Evolutionary conservation across 1,140 invertebrate species (phyloP), one percentile per base, ranked within the genome.

Genomic region (Palaemon carinicauda): DNA sequence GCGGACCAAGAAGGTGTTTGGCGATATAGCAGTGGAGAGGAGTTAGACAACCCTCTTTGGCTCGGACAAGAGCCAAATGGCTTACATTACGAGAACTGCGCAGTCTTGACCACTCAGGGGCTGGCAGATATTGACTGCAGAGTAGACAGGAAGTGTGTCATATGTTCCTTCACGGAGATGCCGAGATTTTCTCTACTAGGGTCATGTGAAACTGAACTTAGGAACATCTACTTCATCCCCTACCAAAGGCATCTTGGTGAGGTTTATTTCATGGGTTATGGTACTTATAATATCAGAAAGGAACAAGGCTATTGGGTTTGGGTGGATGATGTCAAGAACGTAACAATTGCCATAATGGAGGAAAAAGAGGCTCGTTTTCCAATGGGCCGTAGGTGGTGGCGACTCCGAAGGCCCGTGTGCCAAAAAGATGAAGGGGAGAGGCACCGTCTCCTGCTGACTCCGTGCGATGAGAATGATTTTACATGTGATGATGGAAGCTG

Each of bases 401-500:
- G 15, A 24, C 31, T 89, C 51, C 50, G 77, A 31, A 52, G 33
- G 7, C 31, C 29, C 17, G 75, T 86, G 31, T 89, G 88, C 69
- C 41, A 56, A 7, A 79, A 89, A 29, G 74, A 82, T 52, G 10
- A n/a, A 17, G 73, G 79, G 19, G 50, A 65, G 15, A 29, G 69
- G 41, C 54, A 79, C 3, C 73, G 71, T n/a, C 56, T 89, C 3
- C 53, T 87, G 29, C 31, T 84, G 52, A 50, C 77, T 1, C 91
- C 92, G 90, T 92, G 92, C 89, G 89, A 89, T 81, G 31, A 19
- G 7, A 21, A 60, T 7, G 53, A 78, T 24, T 84, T 78, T 54
- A 84, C 73, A 3, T 92, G 92, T 90, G 89, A 90, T 73, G 91
- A 83, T 89, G 93, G 90, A 17, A 83, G 88, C 56, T 94, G 93